A percentile compares a stretch with the other conserved stretches of the same genome.
phyloP scores from a whole-genome alignment of 2,888 invertebrate species.

The Cryptus viduatorius region DNA sequence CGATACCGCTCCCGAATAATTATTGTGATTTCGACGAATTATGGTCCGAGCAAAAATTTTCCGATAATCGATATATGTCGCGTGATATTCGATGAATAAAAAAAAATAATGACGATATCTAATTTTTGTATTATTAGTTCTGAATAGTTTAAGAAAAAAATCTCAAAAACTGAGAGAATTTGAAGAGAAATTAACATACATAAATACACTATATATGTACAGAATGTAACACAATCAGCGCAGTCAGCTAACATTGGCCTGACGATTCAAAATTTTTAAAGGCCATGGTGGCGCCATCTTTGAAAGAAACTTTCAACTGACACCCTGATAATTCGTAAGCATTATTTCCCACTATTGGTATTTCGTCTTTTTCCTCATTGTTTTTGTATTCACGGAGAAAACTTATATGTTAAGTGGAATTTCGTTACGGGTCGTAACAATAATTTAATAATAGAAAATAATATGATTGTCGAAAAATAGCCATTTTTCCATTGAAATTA shows the following conservation, averaged over 20 bases:
- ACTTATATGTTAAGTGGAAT: background rate
- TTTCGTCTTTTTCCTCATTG: background rate
- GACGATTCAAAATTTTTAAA: background rate
- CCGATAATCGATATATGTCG: constrained; percentile 1
- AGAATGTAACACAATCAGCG: background rate
- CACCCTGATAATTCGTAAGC: background rate
- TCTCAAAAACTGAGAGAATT: background rate
- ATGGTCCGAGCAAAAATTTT: constrained; percentile 15
- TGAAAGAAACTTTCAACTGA: background rate
- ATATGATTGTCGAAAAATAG: background rate
- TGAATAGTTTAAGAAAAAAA: background rate
- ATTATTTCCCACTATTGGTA: background rate
- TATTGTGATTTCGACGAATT: constrained; percentile 63
- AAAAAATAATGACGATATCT: background rate
- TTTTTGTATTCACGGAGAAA: background rate
- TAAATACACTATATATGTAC: background rate
- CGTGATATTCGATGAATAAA: constrained; percentile 6
- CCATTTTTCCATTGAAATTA: background rate
- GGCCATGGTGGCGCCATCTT: constrained; percentile 47
- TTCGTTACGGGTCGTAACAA: background rate
- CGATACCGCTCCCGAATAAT: constrained; percentile 63
- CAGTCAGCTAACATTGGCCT: background rate
- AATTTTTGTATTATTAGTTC: background rate
- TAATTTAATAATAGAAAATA: background rate
- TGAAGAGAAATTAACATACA: background rate